A percentile compares a stretch with the other conserved stretches of the same genome.
phyloP scores from a whole-genome alignment of 2,113 vertebrate species.

The Anguilla rostrata region DNA sequence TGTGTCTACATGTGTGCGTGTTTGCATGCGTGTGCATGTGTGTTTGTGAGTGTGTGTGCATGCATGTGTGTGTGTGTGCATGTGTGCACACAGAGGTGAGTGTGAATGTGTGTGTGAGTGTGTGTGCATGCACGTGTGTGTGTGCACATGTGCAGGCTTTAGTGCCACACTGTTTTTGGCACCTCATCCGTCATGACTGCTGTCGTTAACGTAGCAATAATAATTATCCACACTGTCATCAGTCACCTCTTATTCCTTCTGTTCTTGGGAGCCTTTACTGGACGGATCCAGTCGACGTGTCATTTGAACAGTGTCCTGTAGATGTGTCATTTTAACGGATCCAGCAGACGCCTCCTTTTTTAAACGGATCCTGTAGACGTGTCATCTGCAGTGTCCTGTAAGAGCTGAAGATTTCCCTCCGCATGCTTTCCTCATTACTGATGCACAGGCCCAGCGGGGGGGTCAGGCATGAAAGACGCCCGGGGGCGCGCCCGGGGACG shows the following conservation, averaged over 20 bases:
- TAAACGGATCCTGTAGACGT: background rate
- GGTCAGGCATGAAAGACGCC: background rate
- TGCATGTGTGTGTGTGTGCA: background rate
- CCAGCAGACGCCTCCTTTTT: background rate
- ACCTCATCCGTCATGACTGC: too few species aligned
- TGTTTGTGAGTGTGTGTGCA: conserved; percentile 5
- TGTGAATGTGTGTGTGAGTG: background rate
- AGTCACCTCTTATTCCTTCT: too few species aligned
- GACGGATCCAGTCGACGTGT: too few species aligned
- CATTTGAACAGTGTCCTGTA: too few species aligned
- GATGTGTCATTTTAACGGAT: too few species aligned
- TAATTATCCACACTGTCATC: too few species aligned
- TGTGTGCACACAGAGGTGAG: too few species aligned
- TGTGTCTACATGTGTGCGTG: background rate
- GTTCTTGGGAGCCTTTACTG: too few species aligned
- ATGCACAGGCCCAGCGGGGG: background rate
- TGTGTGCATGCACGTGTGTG: background rate
- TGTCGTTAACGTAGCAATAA: too few species aligned
- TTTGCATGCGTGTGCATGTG: background rate
- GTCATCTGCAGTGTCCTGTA: background rate
- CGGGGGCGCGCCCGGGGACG: background rate
- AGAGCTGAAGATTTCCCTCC: background rate
- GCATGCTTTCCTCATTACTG: background rate
- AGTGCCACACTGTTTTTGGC: too few species aligned
- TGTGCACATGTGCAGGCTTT: background rate